Conservation (phyloP, 2,888 invertebrate species). For the Cephus rjabovi region DNA sequence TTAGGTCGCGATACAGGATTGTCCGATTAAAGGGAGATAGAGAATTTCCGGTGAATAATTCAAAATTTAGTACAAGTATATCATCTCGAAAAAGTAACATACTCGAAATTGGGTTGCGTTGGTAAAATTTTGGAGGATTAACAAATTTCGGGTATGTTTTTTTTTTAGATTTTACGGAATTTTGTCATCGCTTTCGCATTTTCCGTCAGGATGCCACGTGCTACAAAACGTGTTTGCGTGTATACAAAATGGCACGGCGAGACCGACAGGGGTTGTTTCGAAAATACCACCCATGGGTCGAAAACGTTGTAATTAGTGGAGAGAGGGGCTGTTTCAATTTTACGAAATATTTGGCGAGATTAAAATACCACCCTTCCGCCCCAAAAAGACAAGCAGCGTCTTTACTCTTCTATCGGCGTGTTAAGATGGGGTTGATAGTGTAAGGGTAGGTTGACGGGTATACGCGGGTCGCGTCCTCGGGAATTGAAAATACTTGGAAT, state of each 20-base stretch:
- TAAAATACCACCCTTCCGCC: background rate
- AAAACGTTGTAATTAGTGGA: background rate
- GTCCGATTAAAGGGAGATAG: background rate
- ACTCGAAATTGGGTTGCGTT: too few species aligned
- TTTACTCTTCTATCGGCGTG: background rate
- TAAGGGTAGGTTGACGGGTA: background rate
- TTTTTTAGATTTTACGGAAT: too few species aligned
- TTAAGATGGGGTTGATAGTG: background rate
- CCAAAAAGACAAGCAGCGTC: background rate
- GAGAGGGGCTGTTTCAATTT: background rate
- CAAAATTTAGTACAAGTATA: too few species aligned
- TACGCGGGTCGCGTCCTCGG: slow-evolving; percentile 3
- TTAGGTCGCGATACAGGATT: background rate
- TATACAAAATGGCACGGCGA: too few species aligned
- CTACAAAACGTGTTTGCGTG: too few species aligned
- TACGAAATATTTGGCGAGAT: background rate
- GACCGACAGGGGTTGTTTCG: background rate
- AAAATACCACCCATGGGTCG: background rate
- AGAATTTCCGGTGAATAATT: background rate
- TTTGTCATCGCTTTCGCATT: too few species aligned
- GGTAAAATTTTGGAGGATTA: background rate
- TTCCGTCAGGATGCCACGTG: too few species aligned
- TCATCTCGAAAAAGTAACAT: too few species aligned
- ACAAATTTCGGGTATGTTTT: background rate
- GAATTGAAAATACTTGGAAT: slow-evolving; percentile 49